Base-by-base conservation (phyloP, 1,140 invertebrate genomes). In the Bombus sibiricus region DNA sequence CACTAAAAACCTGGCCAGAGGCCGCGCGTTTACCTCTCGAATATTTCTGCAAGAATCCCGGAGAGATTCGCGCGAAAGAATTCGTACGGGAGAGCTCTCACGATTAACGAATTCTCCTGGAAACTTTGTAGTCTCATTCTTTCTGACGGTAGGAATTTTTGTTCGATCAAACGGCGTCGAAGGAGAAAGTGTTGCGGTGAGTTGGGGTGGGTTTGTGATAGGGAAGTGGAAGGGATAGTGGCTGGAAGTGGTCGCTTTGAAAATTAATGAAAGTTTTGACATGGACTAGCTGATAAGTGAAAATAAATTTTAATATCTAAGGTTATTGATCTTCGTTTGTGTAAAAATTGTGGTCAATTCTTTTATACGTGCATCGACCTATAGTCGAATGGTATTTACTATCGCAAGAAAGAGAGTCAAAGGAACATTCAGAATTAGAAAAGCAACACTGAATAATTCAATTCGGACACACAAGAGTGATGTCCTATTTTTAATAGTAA, bases 11-110 rank as follows among this genome's bases (percentile, higher is more conserved):
- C 47, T 53, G 15, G 25, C 10, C 34, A 15, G 0, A 6, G 32
- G 34, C 8, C 32, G 28, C 3, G 3, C 64, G 43, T 69, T 53
- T 83, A 57, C 34, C 15, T 12, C 74, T 37, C 9, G 3, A 68
- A 77, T 69, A 66, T 22, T 53, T 77, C 28, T 12, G 2, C 18
- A 83, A 83, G 81, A 77, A 83, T 69, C 43, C 18, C 18, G 39
- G 59, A 6, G 32, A 66, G 76, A 64, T 9, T 77, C 39, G 57
- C 39, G 25, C 59, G 9, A 25, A 77, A 69, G 81, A 77, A 83
- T 69, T 28, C 25, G 39, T 18, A 8, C 32, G 12, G 15, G 25
- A 53, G 47, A 22, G 18, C 32, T 22, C 13, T n/a, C 71, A 53
- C 81, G 47, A 75, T 62, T 59, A 62, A 47, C 43, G 28, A 47